phyloP scores from a whole-genome alignment of 2,888 invertebrate species.

The Drosophila stalkeri region DNA sequence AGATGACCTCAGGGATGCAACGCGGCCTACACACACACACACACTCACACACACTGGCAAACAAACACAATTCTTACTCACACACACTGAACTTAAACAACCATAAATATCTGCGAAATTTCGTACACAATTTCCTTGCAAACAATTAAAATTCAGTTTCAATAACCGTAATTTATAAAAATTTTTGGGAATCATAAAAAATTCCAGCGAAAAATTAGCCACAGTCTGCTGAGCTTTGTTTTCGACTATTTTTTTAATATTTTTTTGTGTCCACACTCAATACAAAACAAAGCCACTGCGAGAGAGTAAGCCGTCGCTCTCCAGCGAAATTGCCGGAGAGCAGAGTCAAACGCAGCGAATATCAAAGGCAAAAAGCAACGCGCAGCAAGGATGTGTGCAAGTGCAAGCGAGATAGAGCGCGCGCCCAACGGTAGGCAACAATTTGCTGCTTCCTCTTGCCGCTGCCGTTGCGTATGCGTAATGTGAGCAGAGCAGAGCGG shows the following conservation, averaged over 20 bases:
- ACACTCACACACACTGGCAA: conserved; percentile 17
- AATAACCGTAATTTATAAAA: conserved; percentile 20
- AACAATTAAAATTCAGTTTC: conserved; percentile 23
- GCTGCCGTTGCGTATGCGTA: conserved; percentile 71
- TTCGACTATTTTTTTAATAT: conserved; percentile 15
- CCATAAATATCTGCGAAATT: neutral
- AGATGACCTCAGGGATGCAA: conserved; percentile 67
- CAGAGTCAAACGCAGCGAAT: conserved; percentile 23
- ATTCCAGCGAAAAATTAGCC: conserved; percentile 44
- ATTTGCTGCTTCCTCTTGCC: conserved; percentile 37
- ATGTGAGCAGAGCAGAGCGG: conserved; percentile 46
- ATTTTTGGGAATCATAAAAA: conserved; percentile 2
- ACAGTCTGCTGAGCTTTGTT: conserved; percentile 56
- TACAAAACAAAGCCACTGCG: conserved; percentile 39
- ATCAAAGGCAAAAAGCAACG: conserved; percentile 22
- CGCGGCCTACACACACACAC: conserved; percentile 22
- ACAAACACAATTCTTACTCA: conserved; percentile 1
- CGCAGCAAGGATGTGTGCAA: conserved; percentile 27
- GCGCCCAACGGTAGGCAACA: conserved; percentile 68
- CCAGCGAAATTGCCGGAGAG: conserved; percentile 3
- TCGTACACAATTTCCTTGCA: conserved; percentile 5
- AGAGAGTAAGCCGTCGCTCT: neutral
- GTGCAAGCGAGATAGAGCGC: conserved; percentile 19
- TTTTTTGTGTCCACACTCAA: neutral
- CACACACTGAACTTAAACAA: neutral